phyloP scores from a whole-genome alignment of 2,888 invertebrate species.

The Sycophila texana region DNA sequence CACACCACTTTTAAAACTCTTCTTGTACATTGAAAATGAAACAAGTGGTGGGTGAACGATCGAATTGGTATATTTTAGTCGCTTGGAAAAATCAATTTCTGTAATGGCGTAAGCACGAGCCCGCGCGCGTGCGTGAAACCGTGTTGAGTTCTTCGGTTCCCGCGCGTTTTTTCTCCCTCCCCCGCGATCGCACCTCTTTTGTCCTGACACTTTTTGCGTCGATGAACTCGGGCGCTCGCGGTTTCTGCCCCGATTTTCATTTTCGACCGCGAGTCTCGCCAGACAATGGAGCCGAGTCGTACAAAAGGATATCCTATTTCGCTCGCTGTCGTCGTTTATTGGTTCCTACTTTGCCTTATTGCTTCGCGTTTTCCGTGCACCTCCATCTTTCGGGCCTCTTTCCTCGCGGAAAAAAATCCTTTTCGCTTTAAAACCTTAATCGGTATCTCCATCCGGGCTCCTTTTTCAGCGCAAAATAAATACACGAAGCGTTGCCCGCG shows the following conservation, averaged over 20 bases:
- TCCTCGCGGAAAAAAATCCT: too few relatives aligned
- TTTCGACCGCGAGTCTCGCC: slow-evolving; percentile 11
- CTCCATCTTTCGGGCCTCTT: too few relatives aligned
- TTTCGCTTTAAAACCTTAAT: too few relatives aligned
- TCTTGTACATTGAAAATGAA: not conserved
- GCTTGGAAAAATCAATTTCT: slow-evolving; percentile 20
- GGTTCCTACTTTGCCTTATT: not conserved
- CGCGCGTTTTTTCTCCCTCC: not conserved
- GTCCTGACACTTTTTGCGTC: slow-evolving; percentile 46
- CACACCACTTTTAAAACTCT: not conserved
- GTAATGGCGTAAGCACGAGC: slow-evolving; percentile 24
- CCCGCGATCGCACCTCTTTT: slow-evolving; percentile 4
- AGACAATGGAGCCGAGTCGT: slow-evolving; percentile 2
- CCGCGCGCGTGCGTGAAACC: not conserved
- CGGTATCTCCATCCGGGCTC: too few relatives aligned
- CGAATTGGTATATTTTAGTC: not conserved
- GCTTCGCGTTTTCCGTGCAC: not conserved
- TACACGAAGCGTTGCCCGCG: too few relatives aligned
- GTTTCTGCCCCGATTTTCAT: slow-evolving; percentile 25
- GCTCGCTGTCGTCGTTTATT: slow-evolving; percentile 15
- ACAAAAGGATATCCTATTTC: slow-evolving; percentile 39
- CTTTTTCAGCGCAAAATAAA: too few relatives aligned
- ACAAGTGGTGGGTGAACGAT: not conserved
- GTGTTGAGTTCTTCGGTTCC: not conserved
- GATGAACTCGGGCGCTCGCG: slow-evolving; percentile 8